Percentiles rank a stretch among this genome's conserved stretches.
Conservation (phyloP, 2,888 invertebrate species). For the Pteria penguin region DNA sequence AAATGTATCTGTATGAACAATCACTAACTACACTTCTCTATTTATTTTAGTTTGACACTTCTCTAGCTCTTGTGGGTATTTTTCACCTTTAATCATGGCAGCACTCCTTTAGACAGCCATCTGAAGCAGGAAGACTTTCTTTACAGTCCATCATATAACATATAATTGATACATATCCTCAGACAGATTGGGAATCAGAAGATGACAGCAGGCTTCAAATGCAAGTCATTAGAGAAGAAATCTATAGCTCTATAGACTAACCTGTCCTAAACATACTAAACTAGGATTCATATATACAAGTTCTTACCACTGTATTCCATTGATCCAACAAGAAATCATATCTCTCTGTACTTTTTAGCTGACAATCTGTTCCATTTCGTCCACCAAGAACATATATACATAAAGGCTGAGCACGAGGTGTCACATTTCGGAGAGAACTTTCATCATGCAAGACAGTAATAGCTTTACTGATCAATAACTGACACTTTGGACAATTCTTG, state of each 20-base stretch:
- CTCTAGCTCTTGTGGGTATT: too few relatives aligned
- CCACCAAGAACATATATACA: conserved; percentile 79
- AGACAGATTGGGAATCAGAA: too few relatives aligned
- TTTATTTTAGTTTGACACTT: too few relatives aligned
- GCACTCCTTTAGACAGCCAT: too few relatives aligned
- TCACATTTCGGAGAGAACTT: conserved; percentile 63
- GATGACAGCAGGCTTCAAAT: too few relatives aligned
- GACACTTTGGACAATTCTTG: conserved; percentile 76
- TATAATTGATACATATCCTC: too few relatives aligned
- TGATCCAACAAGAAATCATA: conserved; percentile 76
- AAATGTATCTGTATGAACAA: too few relatives aligned
- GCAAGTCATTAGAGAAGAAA: too few relatives aligned
- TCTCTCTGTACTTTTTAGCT: conserved; percentile 76
- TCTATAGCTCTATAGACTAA: conserved; percentile 77
- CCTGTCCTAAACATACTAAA: conserved; percentile 74
- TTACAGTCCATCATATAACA: too few relatives aligned
- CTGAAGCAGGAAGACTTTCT: too few relatives aligned
- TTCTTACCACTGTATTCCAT: conserved; percentile 75
- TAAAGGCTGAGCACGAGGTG: conserved; percentile 74
- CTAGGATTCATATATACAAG: conserved; percentile 45
- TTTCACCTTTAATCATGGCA: too few relatives aligned
- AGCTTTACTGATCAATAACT: conserved; percentile 73
- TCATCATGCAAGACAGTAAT: conserved; percentile 72
- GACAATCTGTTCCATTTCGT: conserved; percentile 75
- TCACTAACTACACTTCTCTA: too few relatives aligned